Base-by-base conservation (phyloP, 2,888 invertebrate genomes). In the Flexamia atlantica region DNA sequence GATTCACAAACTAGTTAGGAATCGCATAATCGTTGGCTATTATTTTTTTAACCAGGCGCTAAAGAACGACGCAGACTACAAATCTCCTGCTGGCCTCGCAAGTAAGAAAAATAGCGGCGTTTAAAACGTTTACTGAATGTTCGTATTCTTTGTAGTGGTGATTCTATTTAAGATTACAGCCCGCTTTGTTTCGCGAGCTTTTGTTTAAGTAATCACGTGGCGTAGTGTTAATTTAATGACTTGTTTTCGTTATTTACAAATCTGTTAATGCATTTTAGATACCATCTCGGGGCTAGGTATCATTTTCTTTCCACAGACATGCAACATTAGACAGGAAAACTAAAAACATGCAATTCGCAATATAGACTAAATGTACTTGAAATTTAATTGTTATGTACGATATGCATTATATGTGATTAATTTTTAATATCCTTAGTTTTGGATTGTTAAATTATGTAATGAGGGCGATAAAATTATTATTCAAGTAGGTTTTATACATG, bases 51-150 rank as follows among this genome's bases (percentile, higher is more conserved):
- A 23, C 57, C 57, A 23, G 23, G 57, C 23, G 57, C 23, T 23
- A 57, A 57, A 5, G 23, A n/a, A 23, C 23, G 23, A 23, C 57
- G 57, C 57, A 12, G 23, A n/a, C 23, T 23, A 57, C 57, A 57
- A 57, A 57, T 57, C 57, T 57, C 23, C 14, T 5, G 30, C 14
- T 28, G 14, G 64, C 9, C 30, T 30, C 64, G 2, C 30, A 28
- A 64, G 64, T 28, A 64, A 64, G 64, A 64, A 30, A 28, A 64
- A 64, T 64, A 30, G 64, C 30, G 14, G 30, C 64, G 64, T 64
- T 64, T 64, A 64, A 57, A 64, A 14, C 28, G 64, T 30, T 64
- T 30, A 64, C 30, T 4, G 64, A 64, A 30, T 17, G 64, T 30
- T 28, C 14, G 30, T 30, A 28, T 64, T 64, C 64, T 64, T 64